phyloP scores from a whole-genome alignment of 2,113 vertebrate species.

The Trichechus manatus region DNA sequence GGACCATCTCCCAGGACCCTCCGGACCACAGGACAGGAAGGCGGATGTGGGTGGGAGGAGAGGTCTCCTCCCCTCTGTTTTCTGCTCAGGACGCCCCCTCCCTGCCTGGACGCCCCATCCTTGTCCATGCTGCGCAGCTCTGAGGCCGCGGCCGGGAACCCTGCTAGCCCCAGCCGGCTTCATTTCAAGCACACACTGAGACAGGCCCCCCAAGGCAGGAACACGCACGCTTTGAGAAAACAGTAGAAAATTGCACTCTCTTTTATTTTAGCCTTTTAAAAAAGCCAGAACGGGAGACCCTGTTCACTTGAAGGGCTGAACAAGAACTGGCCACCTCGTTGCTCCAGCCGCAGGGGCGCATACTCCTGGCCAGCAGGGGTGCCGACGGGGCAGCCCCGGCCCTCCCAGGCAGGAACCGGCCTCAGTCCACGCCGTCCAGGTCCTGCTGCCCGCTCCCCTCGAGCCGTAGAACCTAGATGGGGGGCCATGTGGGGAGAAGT shows the following conservation, averaged over 20 bases:
- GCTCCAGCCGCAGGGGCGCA: too few relatives aligned
- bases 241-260: background rate
- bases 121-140: background rate
- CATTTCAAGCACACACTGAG: rapidly evolving
- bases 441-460: background rate
- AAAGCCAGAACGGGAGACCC: background rate
- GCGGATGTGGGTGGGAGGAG: too few relatives aligned
- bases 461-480: slow-evolving; percentile 64
- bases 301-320: background rate
- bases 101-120: too few relatives aligned
- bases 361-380: rapidly evolving
- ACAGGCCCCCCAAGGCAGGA: background rate
- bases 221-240: rapidly evolving
- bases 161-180: background rate
- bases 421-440: background rate
- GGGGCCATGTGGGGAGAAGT: background rate
- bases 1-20: background rate
- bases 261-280: slow-evolving; percentile 16
- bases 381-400: rapidly evolving
- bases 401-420: rapidly evolving
- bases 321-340: too few relatives aligned
- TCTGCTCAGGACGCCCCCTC: too few relatives aligned
- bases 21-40: background rate
- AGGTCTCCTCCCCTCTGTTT: background rate
- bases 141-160: too few relatives aligned